Percentiles rank a stretch among this genome's conserved stretches.
These are phyloP conservation scores for Diplodus puntazzo DNA, from an alignment of 2,797 vertebrate genomes.

Conservation along the genomic window DNA sequence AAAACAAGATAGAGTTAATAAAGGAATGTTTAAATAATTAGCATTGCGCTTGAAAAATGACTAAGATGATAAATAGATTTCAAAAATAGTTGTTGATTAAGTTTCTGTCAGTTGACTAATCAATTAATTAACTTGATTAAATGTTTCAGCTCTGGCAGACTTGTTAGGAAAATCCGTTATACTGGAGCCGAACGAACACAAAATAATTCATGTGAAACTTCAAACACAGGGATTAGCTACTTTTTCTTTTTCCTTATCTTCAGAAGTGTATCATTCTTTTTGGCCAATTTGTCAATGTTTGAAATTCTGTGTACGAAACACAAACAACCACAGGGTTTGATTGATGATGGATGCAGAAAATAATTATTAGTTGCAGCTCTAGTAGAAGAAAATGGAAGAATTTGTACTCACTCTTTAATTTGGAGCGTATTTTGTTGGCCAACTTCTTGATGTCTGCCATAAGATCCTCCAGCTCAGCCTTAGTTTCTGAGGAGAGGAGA, in stretches of 20 bases:
- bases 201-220: constrained; percentile 3
- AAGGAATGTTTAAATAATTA: neutral
- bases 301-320: neutral
- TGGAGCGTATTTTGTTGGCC: constrained; percentile 97
- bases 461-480: constrained; percentile 94
- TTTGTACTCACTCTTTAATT: constrained; percentile 93
- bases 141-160: neutral
- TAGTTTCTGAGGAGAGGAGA: constrained; percentile 87
- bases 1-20: neutral
- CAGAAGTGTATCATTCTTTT: neutral
- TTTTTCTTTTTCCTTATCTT: neutral
- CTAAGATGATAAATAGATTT: neutral
- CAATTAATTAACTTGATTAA: neutral
- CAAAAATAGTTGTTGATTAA: neutral
- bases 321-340: neutral
- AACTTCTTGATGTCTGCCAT: constrained; percentile 98
- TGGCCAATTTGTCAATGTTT: constrained; percentile 7
- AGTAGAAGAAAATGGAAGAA: neutral
- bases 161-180: neutral
- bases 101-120: neutral
- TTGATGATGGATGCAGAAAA: constrained; percentile 6
- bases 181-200: neutral
- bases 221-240: constrained; percentile 5
- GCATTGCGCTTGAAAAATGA: neutral
- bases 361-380: neutral